A percentile compares a stretch with the other conserved stretches of the same genome.
Evolutionary conservation across 1,140 invertebrate genomes (phyloP).

Genomic region (Panonychus citri): DNA sequence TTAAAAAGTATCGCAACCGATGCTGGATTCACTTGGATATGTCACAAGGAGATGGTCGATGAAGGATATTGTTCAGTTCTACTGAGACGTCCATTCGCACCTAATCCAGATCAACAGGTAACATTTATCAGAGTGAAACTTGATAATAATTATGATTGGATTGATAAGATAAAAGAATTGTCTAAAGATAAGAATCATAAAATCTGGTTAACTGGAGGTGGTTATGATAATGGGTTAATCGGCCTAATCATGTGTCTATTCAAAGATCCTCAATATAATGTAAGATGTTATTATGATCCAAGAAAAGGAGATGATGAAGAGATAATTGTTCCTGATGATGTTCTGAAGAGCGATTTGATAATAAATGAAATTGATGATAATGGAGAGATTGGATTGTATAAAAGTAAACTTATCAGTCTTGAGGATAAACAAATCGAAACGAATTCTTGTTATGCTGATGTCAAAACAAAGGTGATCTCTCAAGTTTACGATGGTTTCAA

Average conservation of each 20-base stretch:
- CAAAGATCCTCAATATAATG: constrained; percentile 49
- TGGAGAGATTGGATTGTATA: constrained; percentile 32
- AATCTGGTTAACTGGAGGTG: constrained; percentile 38
- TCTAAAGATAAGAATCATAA: constrained; percentile 18
- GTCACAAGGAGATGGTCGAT: not conserved
- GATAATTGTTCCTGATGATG: constrained; percentile 5
- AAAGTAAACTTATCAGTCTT: constrained; percentile 38
- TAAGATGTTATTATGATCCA: constrained; percentile 29
- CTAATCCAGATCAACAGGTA: not conserved
- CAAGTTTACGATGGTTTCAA: constrained; percentile 79
- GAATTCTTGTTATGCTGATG: constrained; percentile 45
- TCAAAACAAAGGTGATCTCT: constrained; percentile 55
- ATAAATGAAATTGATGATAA: constrained; percentile 57
- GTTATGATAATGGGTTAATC: constrained; percentile 39
- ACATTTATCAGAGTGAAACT: constrained; percentile 21
- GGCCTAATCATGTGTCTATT: constrained; percentile 70
- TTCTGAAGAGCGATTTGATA: constrained; percentile 45
- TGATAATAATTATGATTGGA: constrained; percentile 37
- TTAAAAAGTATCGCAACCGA: not conserved
- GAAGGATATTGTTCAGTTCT: not conserved
- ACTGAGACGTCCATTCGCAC: not conserved
- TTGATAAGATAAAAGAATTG: constrained; percentile 30
- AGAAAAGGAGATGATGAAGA: constrained; percentile 1
- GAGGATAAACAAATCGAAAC: not conserved
- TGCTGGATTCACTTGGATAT: not conserved